Percentiles rank a stretch among this genome's conserved stretches.
Evolutionary conservation across 1,140 invertebrate genomes (phyloP).

Genomic region (Bombus waltoni): DNA sequence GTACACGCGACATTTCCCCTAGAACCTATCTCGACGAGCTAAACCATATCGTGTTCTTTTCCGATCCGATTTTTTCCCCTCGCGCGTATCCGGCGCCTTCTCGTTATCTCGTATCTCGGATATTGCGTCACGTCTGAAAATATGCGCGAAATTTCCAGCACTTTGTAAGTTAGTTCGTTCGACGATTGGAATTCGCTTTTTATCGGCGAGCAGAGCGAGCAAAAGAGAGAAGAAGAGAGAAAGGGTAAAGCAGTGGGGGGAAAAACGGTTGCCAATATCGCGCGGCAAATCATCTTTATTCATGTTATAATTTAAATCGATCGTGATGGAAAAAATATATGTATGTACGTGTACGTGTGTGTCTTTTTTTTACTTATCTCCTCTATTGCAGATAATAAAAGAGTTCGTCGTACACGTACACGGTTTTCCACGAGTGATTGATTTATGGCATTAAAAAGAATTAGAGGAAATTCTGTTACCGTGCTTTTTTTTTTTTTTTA

Average conservation of each 20-base stretch:
- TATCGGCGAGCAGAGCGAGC: neutral
- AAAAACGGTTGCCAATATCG: neutral
- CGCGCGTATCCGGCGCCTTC: neutral
- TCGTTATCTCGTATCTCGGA: conserved; percentile 5
- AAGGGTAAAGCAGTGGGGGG: neutral
- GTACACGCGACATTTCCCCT: conserved; percentile 1
- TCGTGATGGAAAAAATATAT: neutral
- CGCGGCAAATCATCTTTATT: conserved; percentile 4
- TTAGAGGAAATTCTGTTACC: neutral
- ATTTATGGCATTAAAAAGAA: neutral
- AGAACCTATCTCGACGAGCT: neutral
- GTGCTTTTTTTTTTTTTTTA: neutral
- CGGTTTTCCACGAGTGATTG: neutral
- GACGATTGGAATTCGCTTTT: conserved; percentile 24
- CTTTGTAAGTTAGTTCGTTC: conserved; percentile 4
- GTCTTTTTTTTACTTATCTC: neutral
- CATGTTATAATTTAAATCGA: neutral
- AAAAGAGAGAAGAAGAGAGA: neutral
- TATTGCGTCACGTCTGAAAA: conserved; percentile 26
- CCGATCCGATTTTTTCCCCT: neutral
- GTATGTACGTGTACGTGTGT: too few species aligned
- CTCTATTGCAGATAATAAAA: neutral
- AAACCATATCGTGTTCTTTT: neutral
- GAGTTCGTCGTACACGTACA: neutral
- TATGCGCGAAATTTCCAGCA: conserved; percentile 13